phyloP scores from a whole-genome alignment of 2,888 invertebrate species.

The Thymelicus acteon region DNA sequence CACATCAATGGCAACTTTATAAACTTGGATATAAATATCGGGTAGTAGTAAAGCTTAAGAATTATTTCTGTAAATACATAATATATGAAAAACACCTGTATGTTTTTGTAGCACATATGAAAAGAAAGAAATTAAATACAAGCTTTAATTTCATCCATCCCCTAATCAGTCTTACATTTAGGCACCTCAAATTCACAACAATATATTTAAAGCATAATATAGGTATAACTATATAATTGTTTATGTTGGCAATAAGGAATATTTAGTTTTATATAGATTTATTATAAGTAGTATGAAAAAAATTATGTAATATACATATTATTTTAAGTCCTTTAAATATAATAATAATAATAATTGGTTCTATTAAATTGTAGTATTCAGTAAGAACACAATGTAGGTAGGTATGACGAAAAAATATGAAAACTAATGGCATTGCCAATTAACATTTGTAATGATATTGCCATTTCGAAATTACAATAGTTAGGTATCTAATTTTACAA shows the following conservation, averaged over 20 bases:
- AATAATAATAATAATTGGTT: too few species aligned
- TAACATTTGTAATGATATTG: too few species aligned
- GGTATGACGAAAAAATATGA: too few species aligned
- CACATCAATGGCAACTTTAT: neutral
- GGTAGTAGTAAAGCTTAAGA: neutral
- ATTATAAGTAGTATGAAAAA: too few species aligned
- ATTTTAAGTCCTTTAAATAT: too few species aligned
- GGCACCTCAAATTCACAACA: slow-evolving; percentile 62
- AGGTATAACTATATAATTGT: neutral
- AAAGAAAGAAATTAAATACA: slow-evolving; percentile 49
- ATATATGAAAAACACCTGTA: slow-evolving; percentile 7
- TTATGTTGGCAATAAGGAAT: neutral
- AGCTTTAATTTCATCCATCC: slow-evolving; percentile 18
- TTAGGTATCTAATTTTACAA: too few species aligned
- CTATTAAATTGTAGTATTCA: too few species aligned
- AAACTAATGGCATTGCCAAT: too few species aligned
- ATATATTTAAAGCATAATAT: slow-evolving; percentile 9
- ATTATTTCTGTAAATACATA: neutral
- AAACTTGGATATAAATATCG: slow-evolving; percentile 6
- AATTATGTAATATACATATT: too few species aligned
- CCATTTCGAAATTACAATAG: too few species aligned
- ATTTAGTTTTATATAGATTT: too few species aligned
- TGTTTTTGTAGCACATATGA: slow-evolving; percentile 28
- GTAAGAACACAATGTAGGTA: too few species aligned
- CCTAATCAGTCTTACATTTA: slow-evolving; percentile 72